Conservation (phyloP, 2,113 vertebrate species). For the Mobula hypostoma region DNA sequence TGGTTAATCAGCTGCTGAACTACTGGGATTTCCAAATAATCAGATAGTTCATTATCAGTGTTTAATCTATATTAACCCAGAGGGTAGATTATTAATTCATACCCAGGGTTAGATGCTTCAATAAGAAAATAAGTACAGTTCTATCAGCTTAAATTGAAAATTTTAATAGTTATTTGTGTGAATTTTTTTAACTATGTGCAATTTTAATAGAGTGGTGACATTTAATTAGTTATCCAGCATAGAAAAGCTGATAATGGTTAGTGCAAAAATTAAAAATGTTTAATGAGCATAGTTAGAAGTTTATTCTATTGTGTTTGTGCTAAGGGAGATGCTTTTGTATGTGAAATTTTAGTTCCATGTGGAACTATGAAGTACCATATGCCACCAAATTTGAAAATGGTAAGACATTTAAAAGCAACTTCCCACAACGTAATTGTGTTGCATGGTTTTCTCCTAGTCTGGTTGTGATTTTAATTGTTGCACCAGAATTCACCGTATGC, state of each 20-base stretch:
- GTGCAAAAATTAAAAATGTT: neutral
- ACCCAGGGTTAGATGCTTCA: neutral
- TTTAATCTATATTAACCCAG: no score
- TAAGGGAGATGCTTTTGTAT: neutral
- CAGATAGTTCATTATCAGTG: no score
- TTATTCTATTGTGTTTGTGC: neutral
- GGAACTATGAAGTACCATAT: neutral
- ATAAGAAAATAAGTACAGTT: neutral
- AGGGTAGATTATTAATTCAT: no score
- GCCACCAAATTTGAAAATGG: neutral
- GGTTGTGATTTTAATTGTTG: no score
- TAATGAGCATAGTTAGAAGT: neutral
- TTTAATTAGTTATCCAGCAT: neutral
- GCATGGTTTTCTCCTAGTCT: no score
- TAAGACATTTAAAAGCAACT: neutral
- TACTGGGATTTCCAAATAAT: no score
- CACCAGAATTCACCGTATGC: no score
- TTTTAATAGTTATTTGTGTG: neutral
- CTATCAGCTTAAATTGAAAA: neutral
- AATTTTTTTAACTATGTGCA: neutral
- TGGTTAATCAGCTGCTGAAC: no score
- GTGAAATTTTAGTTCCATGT: neutral
- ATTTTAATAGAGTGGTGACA: neutral
- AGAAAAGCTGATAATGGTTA: neutral
- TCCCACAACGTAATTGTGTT: neutral